These are phyloP conservation scores for Adrianichthys oophorus DNA, from an alignment of 2,797 vertebrate species.

Conservation along the genomic window DNA sequence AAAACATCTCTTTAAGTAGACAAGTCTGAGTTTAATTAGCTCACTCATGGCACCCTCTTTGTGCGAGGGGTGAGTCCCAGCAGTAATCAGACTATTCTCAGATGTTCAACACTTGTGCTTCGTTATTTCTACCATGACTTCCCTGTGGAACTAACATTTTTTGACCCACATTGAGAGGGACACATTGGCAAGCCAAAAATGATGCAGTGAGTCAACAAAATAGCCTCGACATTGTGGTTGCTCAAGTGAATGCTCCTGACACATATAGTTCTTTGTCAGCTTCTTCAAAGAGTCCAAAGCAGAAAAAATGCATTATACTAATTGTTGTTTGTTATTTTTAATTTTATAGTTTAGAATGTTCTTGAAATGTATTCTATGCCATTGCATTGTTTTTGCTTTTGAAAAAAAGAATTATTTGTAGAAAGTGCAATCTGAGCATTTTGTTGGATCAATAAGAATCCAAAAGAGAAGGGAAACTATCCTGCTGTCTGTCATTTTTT, in stretches of 20 bases:
- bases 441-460: slow-evolving; percentile 29
- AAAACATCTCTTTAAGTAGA: slow-evolving; percentile 23
- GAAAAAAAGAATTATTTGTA: slow-evolving; percentile 19
- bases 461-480: background rate
- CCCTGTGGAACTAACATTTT: slow-evolving; percentile 34
- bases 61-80: slow-evolving; percentile 18
- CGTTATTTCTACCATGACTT: slow-evolving; percentile 28
- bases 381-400: slow-evolving; percentile 24
- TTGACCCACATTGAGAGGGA: slow-evolving; percentile 40
- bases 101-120: slow-evolving; percentile 33
- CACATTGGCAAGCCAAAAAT: slow-evolving; percentile 34
- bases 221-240: slow-evolving; percentile 38
- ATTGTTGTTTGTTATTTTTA: too few relatives aligned
- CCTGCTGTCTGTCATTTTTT: background rate
- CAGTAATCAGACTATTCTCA: slow-evolving; percentile 29
- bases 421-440: slow-evolving; percentile 31
- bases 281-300: too few relatives aligned
- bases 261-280: too few relatives aligned
- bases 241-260: too few relatives aligned
- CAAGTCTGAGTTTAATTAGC: slow-evolving; percentile 48
- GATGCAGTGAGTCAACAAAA: slow-evolving; percentile 25
- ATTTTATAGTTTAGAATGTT: too few relatives aligned
- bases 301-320: too few relatives aligned
- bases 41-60: slow-evolving; percentile 30
- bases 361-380: too few relatives aligned